phyloP scores from a whole-genome alignment of 2,888 invertebrate species.

The Dryomyza anilis region DNA sequence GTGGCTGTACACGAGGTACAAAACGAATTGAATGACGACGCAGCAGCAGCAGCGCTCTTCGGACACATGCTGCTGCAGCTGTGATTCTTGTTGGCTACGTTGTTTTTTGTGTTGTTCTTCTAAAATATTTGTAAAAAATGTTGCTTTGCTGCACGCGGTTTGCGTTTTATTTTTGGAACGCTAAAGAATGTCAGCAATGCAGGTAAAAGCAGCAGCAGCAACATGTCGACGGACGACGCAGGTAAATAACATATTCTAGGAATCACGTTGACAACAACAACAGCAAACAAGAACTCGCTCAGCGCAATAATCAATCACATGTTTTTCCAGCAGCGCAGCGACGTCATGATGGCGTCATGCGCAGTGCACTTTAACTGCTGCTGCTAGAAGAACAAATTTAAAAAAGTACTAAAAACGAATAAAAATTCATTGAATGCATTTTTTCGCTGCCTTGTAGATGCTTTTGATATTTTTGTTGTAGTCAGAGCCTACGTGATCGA shows the following conservation, averaged over 20 bases:
- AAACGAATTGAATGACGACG: no score
- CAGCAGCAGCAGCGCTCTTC: no score
- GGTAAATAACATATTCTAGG: no score
- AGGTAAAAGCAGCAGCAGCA: constrained; percentile 15
- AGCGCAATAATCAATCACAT: constrained; percentile 27
- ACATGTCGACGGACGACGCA: no score
- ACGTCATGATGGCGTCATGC: constrained; percentile 2
- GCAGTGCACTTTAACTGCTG: constrained; percentile 30
- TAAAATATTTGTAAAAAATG: constrained; percentile 16
- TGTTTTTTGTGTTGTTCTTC: constrained; percentile 20
- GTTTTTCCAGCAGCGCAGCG: constrained; percentile 7
- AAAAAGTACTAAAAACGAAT: no score
- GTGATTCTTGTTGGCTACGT: not conserved
- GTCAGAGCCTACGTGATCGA: no score
- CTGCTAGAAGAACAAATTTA: no score
- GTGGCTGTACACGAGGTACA: no score
- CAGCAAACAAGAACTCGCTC: constrained; percentile 2
- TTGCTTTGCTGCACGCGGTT: constrained; percentile 15
- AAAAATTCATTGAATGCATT: no score
- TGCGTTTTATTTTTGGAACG: constrained; percentile 3
- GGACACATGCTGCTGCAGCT: constrained; percentile 26
- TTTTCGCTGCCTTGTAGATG: no score
- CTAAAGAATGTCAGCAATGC: constrained; percentile 17
- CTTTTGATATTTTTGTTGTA: no score
- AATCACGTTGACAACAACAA: not conserved